phyloP scores from a whole-genome alignment of 2,797 vertebrate species.

The Paramormyrops hopkinsi region DNA sequence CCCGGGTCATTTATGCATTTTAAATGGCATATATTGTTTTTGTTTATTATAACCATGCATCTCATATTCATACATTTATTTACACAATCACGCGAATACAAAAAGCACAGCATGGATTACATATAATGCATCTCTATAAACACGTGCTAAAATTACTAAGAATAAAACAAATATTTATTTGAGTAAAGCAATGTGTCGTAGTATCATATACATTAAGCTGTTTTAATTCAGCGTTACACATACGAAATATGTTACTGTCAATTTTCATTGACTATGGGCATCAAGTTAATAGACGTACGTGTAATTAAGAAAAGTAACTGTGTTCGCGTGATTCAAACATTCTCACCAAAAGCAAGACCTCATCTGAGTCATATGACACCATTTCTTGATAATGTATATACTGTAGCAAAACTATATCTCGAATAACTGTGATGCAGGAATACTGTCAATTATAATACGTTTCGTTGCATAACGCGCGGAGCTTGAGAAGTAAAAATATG shows the following conservation, averaged over 20 bases:
- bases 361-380: background rate
- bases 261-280: background rate
- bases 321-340: background rate
- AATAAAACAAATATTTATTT: background rate
- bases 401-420: background rate
- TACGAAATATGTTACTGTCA: background rate
- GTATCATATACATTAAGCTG: background rate
- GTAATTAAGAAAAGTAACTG: background rate
- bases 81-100: background rate
- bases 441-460: background rate
- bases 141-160: background rate
- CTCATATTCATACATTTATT: background rate
- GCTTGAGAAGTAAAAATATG: background rate
- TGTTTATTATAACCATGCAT: background rate
- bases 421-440: background rate
- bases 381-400: background rate
- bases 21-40: background rate
- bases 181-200: background rate
- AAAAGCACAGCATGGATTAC: background rate
- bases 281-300: background rate
- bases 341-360: background rate
- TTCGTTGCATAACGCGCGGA: slow-evolving; percentile 25
- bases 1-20: background rate
- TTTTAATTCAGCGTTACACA: background rate
- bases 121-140: background rate